Evolutionary conservation across 2,888 invertebrate species (phyloP).

Genomic region (Hydroisotoma schaefferi): DNA sequence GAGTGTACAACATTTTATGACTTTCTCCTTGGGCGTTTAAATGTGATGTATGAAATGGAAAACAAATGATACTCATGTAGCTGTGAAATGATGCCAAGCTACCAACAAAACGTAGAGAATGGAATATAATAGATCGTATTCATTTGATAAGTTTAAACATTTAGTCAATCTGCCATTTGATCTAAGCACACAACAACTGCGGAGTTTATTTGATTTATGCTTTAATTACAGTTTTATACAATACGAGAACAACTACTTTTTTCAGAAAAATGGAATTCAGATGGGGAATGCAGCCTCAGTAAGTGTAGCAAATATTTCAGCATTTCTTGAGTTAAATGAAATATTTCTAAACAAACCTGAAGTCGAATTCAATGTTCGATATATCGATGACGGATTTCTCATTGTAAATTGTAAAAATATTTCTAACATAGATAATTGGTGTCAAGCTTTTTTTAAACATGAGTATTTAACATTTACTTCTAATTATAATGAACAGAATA

Average conservation of each 20-base stretch:
- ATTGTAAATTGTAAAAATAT: conserved; percentile 2
- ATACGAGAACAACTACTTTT: not conserved
- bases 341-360: conserved; percentile 1
- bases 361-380: conserved; percentile 11
- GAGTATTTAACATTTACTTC: conserved; percentile 10
- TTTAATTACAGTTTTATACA: conserved; percentile 10
- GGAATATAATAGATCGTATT: too few relatives aligned
- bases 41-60: too few relatives aligned
- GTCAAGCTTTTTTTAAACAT: conserved; percentile 4
- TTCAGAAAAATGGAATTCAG: conserved; percentile 4
- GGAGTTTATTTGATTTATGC: not conserved
- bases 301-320: conserved; percentile 10
- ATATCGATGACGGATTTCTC: conserved; percentile 10
- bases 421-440: conserved; percentile 4
- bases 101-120: too few relatives aligned
- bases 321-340: conserved; percentile 3
- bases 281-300: conserved; percentile 16
- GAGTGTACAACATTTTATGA: too few relatives aligned
- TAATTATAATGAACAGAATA: not conserved
- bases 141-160: too few relatives aligned
- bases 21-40: too few relatives aligned
- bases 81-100: too few relatives aligned
- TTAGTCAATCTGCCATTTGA: not conserved
- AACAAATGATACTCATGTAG: too few relatives aligned
- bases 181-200: not conserved